Percentiles rank a stretch among this genome's conserved stretches.
Conservation (phyloP, 1,140 invertebrate species). For the Meloidogyne floridensis region DNA sequence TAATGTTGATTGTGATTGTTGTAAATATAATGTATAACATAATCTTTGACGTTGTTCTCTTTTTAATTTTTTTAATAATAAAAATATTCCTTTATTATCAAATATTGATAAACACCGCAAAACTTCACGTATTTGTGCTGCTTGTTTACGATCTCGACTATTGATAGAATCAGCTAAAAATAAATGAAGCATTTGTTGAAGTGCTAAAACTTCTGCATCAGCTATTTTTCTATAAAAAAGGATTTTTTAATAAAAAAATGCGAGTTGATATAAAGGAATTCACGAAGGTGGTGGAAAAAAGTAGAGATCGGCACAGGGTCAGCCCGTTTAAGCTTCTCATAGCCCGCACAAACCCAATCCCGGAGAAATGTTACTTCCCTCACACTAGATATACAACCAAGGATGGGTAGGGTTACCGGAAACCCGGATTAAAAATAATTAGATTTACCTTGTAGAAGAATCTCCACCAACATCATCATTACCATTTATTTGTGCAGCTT, state of each 20-base stretch:
- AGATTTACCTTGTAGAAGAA: constrained; percentile 16
- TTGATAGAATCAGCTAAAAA: constrained; percentile 86
- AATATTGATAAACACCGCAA: constrained; percentile 79
- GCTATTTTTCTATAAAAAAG: constrained; percentile 30
- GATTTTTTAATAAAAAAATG: background rate
- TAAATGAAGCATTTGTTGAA: constrained; percentile 67
- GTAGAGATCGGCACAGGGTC: too few species aligned
- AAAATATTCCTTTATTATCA: constrained; percentile 76
- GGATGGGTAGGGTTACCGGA: too few species aligned
- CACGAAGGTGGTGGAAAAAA: too few species aligned
- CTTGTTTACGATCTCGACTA: constrained; percentile 77
- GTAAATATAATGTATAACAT: constrained; percentile 82
- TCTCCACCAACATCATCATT: constrained; percentile 1
- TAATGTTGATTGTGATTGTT: constrained; percentile 79
- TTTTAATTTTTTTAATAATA: constrained; percentile 77
- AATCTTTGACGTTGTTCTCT: constrained; percentile 80
- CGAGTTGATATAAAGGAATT: too few species aligned
- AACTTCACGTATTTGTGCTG: constrained; percentile 85
- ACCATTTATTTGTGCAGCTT: background rate
- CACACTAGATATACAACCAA: too few species aligned
- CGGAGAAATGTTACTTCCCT: too few species aligned
- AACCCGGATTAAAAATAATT: too few species aligned
- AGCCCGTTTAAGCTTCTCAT: too few species aligned
- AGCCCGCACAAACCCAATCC: too few species aligned
- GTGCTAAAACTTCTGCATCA: constrained; percentile 41